Conservation (phyloP, 1,140 invertebrate genomes). For the Wiebesia pumilae region DNA sequence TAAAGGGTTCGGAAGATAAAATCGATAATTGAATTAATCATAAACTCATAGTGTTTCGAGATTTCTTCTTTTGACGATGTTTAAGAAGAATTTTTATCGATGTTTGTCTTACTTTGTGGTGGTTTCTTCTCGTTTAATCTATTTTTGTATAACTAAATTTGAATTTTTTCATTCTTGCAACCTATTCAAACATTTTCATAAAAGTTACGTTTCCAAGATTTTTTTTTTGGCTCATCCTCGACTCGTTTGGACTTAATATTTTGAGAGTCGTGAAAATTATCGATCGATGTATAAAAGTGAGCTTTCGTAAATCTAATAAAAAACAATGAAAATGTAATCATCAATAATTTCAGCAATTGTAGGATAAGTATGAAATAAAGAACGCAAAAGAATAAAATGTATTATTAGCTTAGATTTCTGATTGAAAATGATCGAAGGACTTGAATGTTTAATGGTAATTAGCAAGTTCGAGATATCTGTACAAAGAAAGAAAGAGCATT, state of each 20-base stretch:
- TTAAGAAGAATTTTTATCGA: constrained; percentile 34
- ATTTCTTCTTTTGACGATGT: background rate
- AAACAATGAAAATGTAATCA: no score
- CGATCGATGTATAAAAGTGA: no score
- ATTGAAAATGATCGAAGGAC: background rate
- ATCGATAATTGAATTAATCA: background rate
- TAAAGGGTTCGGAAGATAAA: background rate
- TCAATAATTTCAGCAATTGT: no score
- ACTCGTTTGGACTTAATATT: no score
- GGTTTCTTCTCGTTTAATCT: background rate
- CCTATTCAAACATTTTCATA: background rate
- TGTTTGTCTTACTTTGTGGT: constrained; percentile 27
- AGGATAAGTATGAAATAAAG: no score
- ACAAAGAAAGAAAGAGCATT: background rate
- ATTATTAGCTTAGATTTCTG: background rate
- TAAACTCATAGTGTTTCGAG: background rate
- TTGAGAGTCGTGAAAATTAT: no score
- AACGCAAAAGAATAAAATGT: background rate
- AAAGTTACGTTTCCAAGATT: background rate
- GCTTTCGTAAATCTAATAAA: no score
- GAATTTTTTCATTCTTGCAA: constrained; percentile 5
- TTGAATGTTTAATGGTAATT: constrained; percentile 3
- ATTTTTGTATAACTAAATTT: constrained; percentile 40
- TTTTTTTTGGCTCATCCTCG: background rate
- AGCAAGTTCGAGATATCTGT: background rate